Evolutionary conservation across 2,113 vertebrate species (phyloP), one percentile per base, ranked within the genome.

Genomic region (Platichthys stellatus): DNA sequence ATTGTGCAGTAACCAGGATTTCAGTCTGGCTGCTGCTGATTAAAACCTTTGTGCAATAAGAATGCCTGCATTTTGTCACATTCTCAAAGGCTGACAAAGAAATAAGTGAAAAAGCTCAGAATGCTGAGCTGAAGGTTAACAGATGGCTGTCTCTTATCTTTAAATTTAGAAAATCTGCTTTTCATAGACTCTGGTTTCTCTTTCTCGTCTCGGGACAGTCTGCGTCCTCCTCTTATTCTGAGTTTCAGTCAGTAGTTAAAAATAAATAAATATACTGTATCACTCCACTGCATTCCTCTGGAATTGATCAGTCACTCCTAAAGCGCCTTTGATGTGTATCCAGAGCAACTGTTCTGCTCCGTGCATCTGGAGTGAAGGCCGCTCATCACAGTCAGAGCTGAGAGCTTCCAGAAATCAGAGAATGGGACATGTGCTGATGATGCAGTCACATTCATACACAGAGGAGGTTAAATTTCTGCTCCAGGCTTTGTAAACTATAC

Each of bases 341-440:
- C 40, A 74, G 61, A 63, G 9, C 72, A 71, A 56, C 20, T 49
- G 1, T 35, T 45, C 6, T 62, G 13, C 60, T 60, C 35, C 12
- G 24, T 78, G 43, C 49, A 20, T 56, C 18, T 58, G 13, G 18
- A 71, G 43, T 81, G 74, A 72, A 59, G 71, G 61, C 61, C 54
- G 24, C 24, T 23, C 47, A 68, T 87, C 74, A 49, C 9, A 69
- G 20, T 61, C 54, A 18, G 4, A 18, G 4, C 47, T 49, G 31
- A 73, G 31, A 73, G 17, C 43, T 40, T 20, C 35, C 24, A 11
- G 35, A 74, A 70, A 67, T 76, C 35, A 68, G 47, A 58, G 60
- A 18, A 51, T 20, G 26, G 5, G 60, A 63, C 68, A 69, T 31
- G 10, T 18, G 24, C 21, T 35, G 60, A 40, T 51, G 38, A 47